Conservation (phyloP, 1,140 invertebrate genomes). For the Achatina immaculata region DNA sequence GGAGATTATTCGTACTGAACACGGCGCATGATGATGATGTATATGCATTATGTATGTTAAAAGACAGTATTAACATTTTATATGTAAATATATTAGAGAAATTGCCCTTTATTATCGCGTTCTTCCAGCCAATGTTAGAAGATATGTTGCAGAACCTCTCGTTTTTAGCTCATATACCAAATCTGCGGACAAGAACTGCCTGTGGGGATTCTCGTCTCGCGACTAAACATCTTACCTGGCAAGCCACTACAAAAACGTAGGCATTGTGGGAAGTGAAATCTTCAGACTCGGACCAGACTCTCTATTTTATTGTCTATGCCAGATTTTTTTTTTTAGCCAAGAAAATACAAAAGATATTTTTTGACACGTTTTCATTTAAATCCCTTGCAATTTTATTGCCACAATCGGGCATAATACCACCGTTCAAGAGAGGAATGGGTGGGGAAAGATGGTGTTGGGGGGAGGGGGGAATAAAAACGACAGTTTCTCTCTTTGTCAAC, state of each 20-base stretch:
- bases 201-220: too few species aligned
- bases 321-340: slow-evolving; percentile 1
- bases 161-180: too few species aligned
- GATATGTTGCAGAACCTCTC: too few species aligned
- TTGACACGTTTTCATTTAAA: slow-evolving; percentile 30
- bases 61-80: too few species aligned
- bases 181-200: too few species aligned
- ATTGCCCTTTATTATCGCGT: too few species aligned
- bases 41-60: too few species aligned
- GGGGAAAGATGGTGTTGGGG: neutral
- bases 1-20: too few species aligned
- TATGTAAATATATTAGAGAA: too few species aligned
- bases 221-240: too few species aligned
- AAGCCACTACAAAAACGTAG: neutral
- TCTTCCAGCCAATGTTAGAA: too few species aligned
- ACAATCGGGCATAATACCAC: neutral
- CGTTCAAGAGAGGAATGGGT: neutral
- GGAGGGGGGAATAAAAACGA: neutral
- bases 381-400: slow-evolving; percentile 21
- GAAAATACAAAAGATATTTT: slow-evolving; percentile 3
- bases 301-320: neutral
- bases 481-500: slow-evolving; percentile 8
- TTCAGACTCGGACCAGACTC: neutral
- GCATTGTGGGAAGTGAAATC: neutral
- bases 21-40: too few species aligned